Percentiles rank a stretch among this genome's conserved stretches.
These are phyloP conservation scores for Apteryx owenii DNA, from an alignment of 2,113 vertebrate genomes.

Conservation along the genomic window DNA sequence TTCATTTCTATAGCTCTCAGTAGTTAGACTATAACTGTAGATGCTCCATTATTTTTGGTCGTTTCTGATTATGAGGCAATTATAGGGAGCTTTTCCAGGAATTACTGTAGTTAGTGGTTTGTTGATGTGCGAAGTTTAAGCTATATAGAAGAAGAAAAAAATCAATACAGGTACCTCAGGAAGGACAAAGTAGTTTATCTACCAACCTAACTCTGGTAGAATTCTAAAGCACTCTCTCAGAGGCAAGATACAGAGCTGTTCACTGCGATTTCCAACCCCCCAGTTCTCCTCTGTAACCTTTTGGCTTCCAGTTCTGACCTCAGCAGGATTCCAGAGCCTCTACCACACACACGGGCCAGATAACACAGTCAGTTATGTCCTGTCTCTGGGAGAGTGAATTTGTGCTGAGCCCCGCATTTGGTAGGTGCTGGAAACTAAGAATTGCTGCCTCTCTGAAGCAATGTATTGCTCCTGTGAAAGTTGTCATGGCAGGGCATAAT, in stretches of 20 bases:
- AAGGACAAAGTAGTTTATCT: background rate
- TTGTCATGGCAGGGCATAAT: background rate
- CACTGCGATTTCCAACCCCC: background rate
- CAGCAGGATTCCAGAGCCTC: background rate
- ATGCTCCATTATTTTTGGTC: background rate
- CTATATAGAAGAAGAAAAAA: background rate
- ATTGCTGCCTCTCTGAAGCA: background rate
- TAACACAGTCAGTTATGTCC: background rate
- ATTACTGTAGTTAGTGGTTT: background rate
- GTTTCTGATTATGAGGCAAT: background rate
- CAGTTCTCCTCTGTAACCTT: background rate
- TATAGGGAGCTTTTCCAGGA: background rate
- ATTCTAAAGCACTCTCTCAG: background rate
- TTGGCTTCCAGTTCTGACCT: slow-evolving; percentile 13
- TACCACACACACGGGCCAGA: background rate
- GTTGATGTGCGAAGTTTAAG: background rate
- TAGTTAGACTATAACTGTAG: background rate
- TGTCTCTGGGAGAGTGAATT: background rate
- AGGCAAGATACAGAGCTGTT: background rate
- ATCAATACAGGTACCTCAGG: background rate
- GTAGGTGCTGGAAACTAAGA: background rate
- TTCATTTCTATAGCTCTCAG: background rate
- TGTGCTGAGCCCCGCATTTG: background rate
- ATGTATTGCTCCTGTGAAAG: background rate
- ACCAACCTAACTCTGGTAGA: background rate